Evolutionary conservation across 2,888 invertebrate genomes (phyloP), one percentile per base, ranked within the genome.

Genomic region (Autographa gamma): DNA sequence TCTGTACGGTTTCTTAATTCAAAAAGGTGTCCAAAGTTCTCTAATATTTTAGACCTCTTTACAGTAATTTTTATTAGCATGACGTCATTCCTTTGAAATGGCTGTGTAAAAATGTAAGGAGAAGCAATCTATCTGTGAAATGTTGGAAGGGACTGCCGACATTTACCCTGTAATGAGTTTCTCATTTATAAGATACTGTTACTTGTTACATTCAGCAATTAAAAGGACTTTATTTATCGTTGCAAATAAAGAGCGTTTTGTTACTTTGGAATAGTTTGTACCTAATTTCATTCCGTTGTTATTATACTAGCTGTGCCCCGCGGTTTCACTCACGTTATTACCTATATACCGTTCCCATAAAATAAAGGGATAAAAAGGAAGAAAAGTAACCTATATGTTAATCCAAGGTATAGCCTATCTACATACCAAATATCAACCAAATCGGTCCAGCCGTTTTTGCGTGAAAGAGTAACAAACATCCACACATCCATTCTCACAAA

Each of bases 21-120:
- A 63, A 18, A 81, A 81, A 81, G 76, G 71, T 84, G 84, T 82
- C 65, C 65, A 66, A 81, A 81, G 84, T 83, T 83, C 56, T n/a
- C 34, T 71, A 75, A 81, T 84, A 82, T 82, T 80, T 82, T 43
- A 80, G 63, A 66, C 66, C 66, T 84, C 62, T 82, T 77, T 71
- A 70, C 69, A 64, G 41, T 75, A 73, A 78, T 73, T 75, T 83
- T 75, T 75, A 81, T 78, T 73, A 81, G 69, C 60, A 25, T 65
- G 48, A 60, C 69, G 19, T 66, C 83, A 71, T 48, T 25, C 59
- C 61, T 74, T 72, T 73, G 59, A 54, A 38, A 19, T 58, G 34
- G 56, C 54, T 60, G 18, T 43, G 59, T 34, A 19, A 41, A 63
- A 63, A 68, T 63, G 14, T 48, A 66, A 70, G 25, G 32, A 5